Base-by-base conservation (phyloP, 2,888 invertebrate species). In the Callosobruchus maculatus region DNA sequence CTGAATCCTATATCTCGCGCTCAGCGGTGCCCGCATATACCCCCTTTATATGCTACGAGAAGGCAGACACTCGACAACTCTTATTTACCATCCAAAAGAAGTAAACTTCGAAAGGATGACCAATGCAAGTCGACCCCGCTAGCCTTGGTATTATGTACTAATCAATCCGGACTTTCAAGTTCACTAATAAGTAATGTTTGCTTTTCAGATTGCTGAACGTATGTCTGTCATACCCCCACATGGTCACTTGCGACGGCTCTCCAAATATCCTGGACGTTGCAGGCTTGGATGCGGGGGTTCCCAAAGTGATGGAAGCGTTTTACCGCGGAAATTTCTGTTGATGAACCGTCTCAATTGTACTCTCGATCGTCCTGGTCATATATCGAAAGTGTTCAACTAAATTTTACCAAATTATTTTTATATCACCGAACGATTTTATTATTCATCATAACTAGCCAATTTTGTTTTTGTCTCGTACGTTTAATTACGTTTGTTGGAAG, bases 231-330 rank as follows among this genome's bases (percentile, higher is more conserved):
- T 88, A 89, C n/a, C 88, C 90, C 76, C 88, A 89, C 76, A 86
- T 89, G 69, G 83, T 81, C 66, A 86, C 88, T 2, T 88, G 89
- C 0, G 88, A 89, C 80, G 89, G 88, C 73, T 85, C 82, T 26
- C 88, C 90, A 9, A 82, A 83, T 70, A 76, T 83, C 30, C 87
- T 93, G 70, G 91, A 91, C 81, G 88, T 93, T 67, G 87, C 91
- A 75, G 93, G 93, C 72, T 88, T 93, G 78, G 91, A 93, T 83
- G 89, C 89, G 69, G 88, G 90, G 81, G 89, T 92, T 73, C 91
- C 92, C 68, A 89, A 88, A 80, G 81, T 92, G 67, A 88, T 93
- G 72, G 91, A 92, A 85, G 91, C 92, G 1, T 93, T 93, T 83
- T 88, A 89, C 22, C 88, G 89, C 79, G 90, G 89, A 74, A 87